A percentile compares a stretch with the other conserved stretches of the same genome.
Conservation (phyloP, 92 coral and sea anemone species). For the Parazoanthus swiftii region DNA sequence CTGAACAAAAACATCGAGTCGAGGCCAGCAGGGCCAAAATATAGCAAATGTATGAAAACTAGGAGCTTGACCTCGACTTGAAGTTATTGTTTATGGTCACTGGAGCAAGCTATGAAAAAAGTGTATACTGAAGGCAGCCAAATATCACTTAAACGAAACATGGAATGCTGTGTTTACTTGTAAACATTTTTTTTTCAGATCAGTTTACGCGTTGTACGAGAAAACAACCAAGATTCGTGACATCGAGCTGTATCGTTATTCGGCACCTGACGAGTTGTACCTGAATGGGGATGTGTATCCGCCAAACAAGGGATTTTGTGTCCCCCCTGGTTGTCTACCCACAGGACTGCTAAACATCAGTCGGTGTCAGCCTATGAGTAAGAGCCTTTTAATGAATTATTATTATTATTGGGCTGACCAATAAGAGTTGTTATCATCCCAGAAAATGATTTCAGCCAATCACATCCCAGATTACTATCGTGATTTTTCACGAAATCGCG, state of each 20-base stretch:
- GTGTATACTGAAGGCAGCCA: too few species aligned
- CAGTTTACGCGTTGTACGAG: conserved; percentile 68
- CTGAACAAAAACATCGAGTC: too few species aligned
- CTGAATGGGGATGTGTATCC: conserved; percentile 67
- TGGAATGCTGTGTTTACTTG: neutral
- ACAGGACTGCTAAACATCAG: conserved; percentile 80
- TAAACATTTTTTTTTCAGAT: conserved; percentile 48
- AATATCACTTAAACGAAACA: too few species aligned
- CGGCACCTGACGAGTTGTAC: conserved; percentile 66
- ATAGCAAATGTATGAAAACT: too few species aligned
- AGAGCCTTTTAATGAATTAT: conserved; percentile 28
- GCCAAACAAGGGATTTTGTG: conserved; percentile 90
- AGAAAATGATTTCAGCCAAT: too few species aligned
- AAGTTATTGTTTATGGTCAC: too few species aligned
- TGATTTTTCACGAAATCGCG: too few species aligned
- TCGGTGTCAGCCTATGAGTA: conserved; percentile 79
- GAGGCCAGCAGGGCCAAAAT: too few species aligned
- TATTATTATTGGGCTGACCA: neutral
- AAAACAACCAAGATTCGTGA: conserved; percentile 61
- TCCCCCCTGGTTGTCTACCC: conserved; percentile 71
- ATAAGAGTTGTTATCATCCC: too few species aligned
- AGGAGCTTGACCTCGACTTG: too few species aligned
- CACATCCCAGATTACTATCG: too few species aligned
- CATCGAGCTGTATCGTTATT: conserved; percentile 77
- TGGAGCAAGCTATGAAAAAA: too few species aligned